phyloP scores from a whole-genome alignment of 2,888 invertebrate genomes.

The Hanleya hanleyi region DNA sequence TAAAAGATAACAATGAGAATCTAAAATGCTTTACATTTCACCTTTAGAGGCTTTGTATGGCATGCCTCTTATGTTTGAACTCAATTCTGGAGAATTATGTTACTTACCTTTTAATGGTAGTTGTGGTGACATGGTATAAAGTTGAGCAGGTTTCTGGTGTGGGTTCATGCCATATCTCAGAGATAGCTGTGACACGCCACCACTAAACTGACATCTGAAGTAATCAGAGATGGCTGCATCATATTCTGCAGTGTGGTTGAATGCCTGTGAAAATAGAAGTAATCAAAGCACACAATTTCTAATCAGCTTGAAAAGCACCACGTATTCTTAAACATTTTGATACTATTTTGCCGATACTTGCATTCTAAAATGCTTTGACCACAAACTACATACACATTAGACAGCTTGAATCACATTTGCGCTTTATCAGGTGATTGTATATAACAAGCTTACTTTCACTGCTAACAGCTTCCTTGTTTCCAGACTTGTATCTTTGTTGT shows the following conservation, averaged over 20 bases:
- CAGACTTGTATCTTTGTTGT: constrained; percentile 81
- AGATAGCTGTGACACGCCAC: constrained; percentile 84
- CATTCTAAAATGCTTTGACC: too few species aligned
- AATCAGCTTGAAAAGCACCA: too few species aligned
- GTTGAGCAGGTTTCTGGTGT: constrained; percentile 96
- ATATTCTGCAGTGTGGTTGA: constrained; percentile 96
- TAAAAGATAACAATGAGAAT: too few species aligned
- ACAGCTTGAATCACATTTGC: too few species aligned
- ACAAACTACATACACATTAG: too few species aligned
- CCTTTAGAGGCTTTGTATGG: too few species aligned
- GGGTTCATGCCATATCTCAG: constrained; percentile 98
- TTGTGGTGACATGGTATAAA: constrained; percentile 85
- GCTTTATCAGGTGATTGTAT: too few species aligned
- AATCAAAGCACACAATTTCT: neutral
- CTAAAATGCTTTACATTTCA: too few species aligned
- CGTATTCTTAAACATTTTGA: too few species aligned
- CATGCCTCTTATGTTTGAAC: too few species aligned
- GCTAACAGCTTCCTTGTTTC: constrained; percentile 81
- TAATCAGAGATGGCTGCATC: constrained; percentile 96
- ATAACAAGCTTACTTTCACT: constrained; percentile 72
- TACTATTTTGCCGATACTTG: too few species aligned
- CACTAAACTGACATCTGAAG: constrained; percentile 91
- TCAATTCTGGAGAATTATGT: too few species aligned
- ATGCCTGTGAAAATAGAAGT: constrained; percentile 79
- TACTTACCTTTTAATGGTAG: constrained; percentile 83